Conservation (phyloP, 2,888 invertebrate genomes). For the Hoplodrina blanda region DNA sequence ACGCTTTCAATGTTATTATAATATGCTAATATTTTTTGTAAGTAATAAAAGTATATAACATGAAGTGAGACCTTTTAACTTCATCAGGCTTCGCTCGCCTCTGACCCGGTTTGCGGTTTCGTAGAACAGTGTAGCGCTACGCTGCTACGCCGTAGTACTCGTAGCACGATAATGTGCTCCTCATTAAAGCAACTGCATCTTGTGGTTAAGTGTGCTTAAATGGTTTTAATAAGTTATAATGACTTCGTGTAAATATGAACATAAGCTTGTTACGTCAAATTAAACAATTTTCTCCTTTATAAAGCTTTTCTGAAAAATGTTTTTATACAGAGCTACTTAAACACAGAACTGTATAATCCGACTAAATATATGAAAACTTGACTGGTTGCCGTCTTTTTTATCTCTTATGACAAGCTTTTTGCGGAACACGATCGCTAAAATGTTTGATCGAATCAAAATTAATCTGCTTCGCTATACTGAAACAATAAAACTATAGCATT, state of each 20-base stretch:
- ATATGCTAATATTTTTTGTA: neutral
- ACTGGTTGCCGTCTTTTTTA: neutral
- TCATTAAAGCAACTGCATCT: conserved; percentile 39
- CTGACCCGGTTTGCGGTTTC: conserved; percentile 14
- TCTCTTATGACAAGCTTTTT: neutral
- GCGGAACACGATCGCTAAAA: neutral
- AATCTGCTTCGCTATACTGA: neutral
- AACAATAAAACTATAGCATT: conserved; percentile 32
- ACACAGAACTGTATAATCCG: neutral
- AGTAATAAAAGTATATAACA: neutral
- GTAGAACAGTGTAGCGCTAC: conserved; percentile 29
- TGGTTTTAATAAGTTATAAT: conserved; percentile 17
- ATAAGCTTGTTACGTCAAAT: neutral
- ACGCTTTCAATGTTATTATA: neutral
- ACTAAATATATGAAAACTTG: neutral
- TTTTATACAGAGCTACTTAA: neutral
- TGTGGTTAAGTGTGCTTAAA: conserved; percentile 16
- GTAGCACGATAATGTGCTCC: conserved; percentile 29
- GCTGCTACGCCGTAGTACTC: conserved; percentile 43
- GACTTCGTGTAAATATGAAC: conserved; percentile 1
- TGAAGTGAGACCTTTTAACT: conserved; percentile 16
- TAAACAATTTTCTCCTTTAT: neutral
- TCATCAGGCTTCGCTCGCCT: neutral
- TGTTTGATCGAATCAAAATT: neutral
- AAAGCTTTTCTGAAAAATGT: too few relatives aligned